Evolutionary conservation across 1,140 invertebrate genomes (phyloP), one percentile per base, ranked within the genome.

Genomic region (Bicyclus anynana): DNA sequence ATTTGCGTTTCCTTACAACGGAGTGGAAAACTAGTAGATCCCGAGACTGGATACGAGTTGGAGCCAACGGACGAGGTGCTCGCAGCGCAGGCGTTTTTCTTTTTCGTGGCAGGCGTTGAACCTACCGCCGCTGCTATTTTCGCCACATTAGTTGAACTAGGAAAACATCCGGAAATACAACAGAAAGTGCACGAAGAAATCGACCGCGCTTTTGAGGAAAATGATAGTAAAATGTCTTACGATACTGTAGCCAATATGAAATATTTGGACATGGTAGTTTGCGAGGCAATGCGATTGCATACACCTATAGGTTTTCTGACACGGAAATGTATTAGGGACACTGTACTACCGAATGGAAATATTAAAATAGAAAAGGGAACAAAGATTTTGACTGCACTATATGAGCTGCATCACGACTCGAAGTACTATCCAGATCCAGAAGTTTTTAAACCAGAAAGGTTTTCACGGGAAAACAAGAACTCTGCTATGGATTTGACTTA

Each of bases 81-180:
- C 17, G 76, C 84, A 4, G 84, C 72, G 48, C 90, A 84, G 62
- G 77, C 69, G 18, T 87, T 87, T 50, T 76, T 87, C 58, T 85
- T 84, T 46, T 85, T 83, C 13, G 63, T 91, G 1, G 92, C 91
- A 49, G 92, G 92, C 10, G 92, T 90, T 37, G 92, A 93, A 55
- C 92, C 93, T 0, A 91, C 91, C 0, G 87, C 91, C 2, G 88
- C 86, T n/a, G 61, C 89, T 0, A 72, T 93, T 21, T 81, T 84
- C n/a, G 87, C 82, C 38, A 72, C 83, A 3, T 64, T 87, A 7
- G 72, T 81, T 17, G 82, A 89, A 67, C 70, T 94, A 20, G 90
- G 91, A 0, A 76, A 75, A 27, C 77, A 91, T 68, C 87, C 84
- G 14, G 85, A 90, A 6, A 72, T 90, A 35, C 92, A 92, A 57